phyloP scores from a whole-genome alignment of 2,113 vertebrate species.

The Psittacus erithacus region DNA sequence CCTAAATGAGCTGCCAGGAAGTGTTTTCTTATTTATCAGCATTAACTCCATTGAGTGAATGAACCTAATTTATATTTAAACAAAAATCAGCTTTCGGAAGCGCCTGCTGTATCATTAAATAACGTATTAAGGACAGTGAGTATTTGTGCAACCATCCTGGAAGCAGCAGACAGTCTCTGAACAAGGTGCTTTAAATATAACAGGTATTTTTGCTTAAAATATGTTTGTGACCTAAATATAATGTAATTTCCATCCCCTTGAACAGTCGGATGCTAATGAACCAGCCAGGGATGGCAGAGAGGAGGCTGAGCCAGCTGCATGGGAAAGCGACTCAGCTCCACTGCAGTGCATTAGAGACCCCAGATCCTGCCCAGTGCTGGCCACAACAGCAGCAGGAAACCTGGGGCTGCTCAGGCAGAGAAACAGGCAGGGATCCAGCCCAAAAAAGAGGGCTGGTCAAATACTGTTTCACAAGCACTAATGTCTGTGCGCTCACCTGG shows the following conservation, averaged over 20 bases:
- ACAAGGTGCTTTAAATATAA: conserved; percentile 62
- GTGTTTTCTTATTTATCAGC: not conserved
- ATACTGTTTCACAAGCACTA: not conserved
- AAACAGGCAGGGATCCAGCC: not conserved
- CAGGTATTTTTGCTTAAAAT: conserved; percentile 66
- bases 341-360: conserved; percentile 4
- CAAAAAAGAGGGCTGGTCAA: not conserved
- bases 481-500: not conserved
- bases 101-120: not conserved
- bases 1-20: not conserved
- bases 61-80: not conserved
- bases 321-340: not conserved
- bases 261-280: conserved; percentile 66
- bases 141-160: not conserved
- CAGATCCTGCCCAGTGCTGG: not conserved
- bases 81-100: not conserved
- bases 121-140: not conserved
- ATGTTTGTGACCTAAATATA: conserved; percentile 73
- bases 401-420: not conserved
- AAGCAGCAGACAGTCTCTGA: conserved; percentile 48
- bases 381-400: not conserved
- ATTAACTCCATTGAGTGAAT: not conserved
- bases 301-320: conserved; percentile 64
- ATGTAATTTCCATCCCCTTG: conserved; percentile 72
- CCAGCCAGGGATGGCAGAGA: conserved; percentile 49